Evolutionary conservation across 2,113 vertebrate genomes (phyloP).

Genomic region (Geothlypis trichas): DNA sequence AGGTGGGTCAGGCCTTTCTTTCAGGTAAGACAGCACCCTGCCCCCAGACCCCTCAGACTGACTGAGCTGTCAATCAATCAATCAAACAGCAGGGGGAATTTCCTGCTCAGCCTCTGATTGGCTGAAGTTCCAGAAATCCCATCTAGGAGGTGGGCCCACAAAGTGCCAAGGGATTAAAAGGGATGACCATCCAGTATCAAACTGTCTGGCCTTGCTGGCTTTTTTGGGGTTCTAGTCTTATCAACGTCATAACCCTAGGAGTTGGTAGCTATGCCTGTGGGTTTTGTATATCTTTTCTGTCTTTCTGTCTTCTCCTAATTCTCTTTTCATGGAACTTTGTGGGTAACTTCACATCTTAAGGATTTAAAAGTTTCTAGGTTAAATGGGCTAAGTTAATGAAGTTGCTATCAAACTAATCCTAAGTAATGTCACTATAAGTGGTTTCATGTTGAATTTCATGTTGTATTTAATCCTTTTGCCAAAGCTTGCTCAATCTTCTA

Average conservation of each 20-base stretch:
- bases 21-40: background rate
- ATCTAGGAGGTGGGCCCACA: background rate
- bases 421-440: background rate
- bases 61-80: background rate
- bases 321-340: background rate
- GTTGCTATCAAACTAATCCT: background rate
- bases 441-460: background rate
- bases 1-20: background rate
- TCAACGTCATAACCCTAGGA: background rate
- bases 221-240: background rate
- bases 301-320: background rate
- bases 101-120: background rate
- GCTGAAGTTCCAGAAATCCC: background rate
- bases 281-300: background rate
- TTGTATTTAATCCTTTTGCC: background rate
- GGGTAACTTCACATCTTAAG: background rate
- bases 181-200: background rate
- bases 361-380: background rate
- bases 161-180: background rate
- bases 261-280: background rate
- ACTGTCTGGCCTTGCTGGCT: background rate
- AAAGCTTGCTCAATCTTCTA: background rate
- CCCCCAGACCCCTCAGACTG: background rate
- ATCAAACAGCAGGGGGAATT: background rate
- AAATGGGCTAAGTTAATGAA: background rate